phyloP scores from a whole-genome alignment of 2,113 vertebrate species.

The Sylvietta virens region DNA sequence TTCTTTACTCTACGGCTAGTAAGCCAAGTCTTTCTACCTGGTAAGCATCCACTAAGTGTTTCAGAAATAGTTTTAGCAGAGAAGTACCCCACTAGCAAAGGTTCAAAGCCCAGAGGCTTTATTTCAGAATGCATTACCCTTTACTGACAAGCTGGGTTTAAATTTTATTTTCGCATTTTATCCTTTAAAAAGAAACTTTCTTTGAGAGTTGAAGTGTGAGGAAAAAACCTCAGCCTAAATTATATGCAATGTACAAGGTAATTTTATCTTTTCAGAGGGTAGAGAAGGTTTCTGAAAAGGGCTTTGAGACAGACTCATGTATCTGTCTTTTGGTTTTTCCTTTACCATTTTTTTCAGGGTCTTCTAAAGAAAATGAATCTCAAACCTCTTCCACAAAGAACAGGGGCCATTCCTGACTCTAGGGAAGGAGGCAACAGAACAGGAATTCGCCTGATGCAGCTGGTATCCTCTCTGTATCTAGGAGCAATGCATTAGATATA shows the following conservation, averaged over 20 bases:
- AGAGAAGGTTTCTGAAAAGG: background rate
- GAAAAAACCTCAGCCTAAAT: background rate
- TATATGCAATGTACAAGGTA: background rate
- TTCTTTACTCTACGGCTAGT: background rate
- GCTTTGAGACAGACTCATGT: background rate
- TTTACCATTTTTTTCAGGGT: background rate
- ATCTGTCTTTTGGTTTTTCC: background rate
- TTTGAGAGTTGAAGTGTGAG: background rate
- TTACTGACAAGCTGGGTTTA: background rate
- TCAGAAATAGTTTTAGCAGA: background rate
- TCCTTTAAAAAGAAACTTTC: background rate
- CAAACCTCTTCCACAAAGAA: background rate
- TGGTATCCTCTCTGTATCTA: background rate
- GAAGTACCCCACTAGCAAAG: background rate
- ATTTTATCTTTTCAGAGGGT: background rate
- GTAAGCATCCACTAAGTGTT: background rate
- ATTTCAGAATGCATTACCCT: background rate
- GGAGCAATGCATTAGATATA: background rate
- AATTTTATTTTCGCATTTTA: background rate
- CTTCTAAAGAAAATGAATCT: background rate
- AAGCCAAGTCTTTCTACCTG: background rate
- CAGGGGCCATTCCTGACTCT: background rate
- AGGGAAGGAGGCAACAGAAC: background rate
- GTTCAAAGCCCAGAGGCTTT: background rate
- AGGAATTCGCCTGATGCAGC: background rate